Conservation (phyloP, 2,888 invertebrate genomes). For the Thereva unica region DNA sequence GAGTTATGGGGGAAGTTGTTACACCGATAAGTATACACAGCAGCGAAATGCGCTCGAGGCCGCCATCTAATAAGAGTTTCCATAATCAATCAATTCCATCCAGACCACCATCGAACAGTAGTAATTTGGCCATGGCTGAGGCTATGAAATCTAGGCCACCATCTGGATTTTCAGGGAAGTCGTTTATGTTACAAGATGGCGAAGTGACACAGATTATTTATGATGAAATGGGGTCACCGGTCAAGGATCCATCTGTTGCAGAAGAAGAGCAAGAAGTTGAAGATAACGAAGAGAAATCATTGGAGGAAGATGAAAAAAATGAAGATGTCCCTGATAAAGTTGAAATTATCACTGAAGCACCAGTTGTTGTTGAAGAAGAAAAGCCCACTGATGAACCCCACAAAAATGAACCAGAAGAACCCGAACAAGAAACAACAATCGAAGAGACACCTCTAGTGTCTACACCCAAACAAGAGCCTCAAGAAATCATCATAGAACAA, state of each 20-base stretch:
- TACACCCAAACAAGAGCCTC: neutral
- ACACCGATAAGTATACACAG: slow-evolving; percentile 14
- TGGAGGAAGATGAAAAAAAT: neutral
- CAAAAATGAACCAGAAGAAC: neutral
- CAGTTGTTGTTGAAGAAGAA: neutral
- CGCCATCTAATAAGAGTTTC: slow-evolving; percentile 41
- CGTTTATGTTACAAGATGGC: slow-evolving; percentile 47
- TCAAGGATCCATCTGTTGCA: slow-evolving; percentile 46
- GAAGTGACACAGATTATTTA: slow-evolving; percentile 47
- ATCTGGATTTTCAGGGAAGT: slow-evolving; percentile 57
- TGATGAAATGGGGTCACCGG: slow-evolving; percentile 44
- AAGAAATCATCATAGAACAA: too few species aligned
- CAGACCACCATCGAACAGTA: slow-evolving; percentile 59
- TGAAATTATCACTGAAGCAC: neutral
- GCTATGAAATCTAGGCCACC: slow-evolving; percentile 44
- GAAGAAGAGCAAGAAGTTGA: slow-evolving; percentile 38
- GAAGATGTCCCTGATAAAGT: neutral
- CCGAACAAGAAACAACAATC: neutral
- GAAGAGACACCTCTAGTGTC: neutral
- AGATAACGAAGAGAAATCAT: slow-evolving; percentile 2
- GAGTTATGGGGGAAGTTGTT: slow-evolving; percentile 21
- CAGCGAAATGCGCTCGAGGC: neutral
- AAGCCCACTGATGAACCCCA: neutral
- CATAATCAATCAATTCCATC: slow-evolving; percentile 60
- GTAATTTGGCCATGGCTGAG: slow-evolving; percentile 32